A percentile compares a stretch with the other conserved stretches of the same genome.
Conservation (phyloP, 1,140 invertebrate species). For the Drosophila aff. region DNA sequence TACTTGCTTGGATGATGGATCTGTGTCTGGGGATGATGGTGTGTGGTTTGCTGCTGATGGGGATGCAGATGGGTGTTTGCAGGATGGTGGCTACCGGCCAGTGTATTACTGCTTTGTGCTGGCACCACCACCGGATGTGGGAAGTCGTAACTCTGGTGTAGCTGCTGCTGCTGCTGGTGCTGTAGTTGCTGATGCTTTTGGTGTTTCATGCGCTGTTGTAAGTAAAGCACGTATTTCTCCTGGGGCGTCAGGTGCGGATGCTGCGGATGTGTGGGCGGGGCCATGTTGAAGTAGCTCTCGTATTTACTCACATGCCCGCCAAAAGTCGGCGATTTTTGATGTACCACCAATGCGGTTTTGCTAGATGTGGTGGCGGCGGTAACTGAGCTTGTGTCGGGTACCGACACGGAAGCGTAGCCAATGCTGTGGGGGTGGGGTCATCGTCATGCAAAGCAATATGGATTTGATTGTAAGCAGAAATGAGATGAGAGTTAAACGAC, state of each 20-base stretch:
- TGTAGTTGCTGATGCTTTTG: slow-evolving; percentile 74
- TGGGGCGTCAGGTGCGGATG: slow-evolving; percentile 74
- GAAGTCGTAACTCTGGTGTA: slow-evolving; percentile 37
- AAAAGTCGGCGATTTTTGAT: slow-evolving; percentile 58
- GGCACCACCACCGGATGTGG: slow-evolving; percentile 51
- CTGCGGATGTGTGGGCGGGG: slow-evolving; percentile 49
- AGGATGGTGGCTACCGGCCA: slow-evolving; percentile 55
- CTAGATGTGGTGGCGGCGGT: slow-evolving; percentile 44
- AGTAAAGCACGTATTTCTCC: slow-evolving; percentile 82
- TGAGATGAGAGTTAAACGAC: neutral
- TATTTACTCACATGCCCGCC: slow-evolving; percentile 68
- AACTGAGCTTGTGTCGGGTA: slow-evolving; percentile 29
- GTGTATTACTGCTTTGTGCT: slow-evolving; percentile 72
- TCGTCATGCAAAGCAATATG: slow-evolving; percentile 59
- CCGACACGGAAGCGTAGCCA: slow-evolving; percentile 42
- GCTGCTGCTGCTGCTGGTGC: slow-evolving; percentile 53
- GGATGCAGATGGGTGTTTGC: slow-evolving; percentile 45
- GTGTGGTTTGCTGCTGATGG: slow-evolving; percentile 34
- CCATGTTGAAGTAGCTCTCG: slow-evolving; percentile 73
- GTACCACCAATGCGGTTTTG: slow-evolving; percentile 65
- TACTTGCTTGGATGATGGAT: slow-evolving; percentile 58
- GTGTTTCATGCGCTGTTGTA: slow-evolving; percentile 79
- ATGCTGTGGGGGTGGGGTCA: slow-evolving; percentile 48
- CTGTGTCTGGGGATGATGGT: slow-evolving; percentile 39
- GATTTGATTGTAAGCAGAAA: slow-evolving; percentile 11